Evolutionary conservation across 2,888 invertebrate genomes (phyloP).

Genomic region (Sinodicranocentrus sp.): DNA sequence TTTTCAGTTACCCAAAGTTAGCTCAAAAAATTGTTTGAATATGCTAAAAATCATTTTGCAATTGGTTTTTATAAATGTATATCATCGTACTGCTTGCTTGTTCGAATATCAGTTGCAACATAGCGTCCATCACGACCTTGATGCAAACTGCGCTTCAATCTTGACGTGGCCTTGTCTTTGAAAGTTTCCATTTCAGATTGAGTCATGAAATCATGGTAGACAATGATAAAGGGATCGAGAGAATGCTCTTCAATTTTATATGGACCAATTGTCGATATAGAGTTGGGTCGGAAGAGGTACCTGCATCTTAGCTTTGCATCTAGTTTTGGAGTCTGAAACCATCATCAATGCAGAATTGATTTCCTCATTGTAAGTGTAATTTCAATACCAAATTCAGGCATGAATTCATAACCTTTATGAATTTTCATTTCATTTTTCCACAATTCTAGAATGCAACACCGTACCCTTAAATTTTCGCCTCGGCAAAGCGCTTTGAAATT

Average conservation of each 20-base stretch:
- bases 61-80: too few relatives aligned
- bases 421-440: not conserved
- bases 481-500: slow-evolving; percentile 77
- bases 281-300: slow-evolving; percentile 61
- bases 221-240: slow-evolving; percentile 75
- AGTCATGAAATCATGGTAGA: slow-evolving; percentile 77
- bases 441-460: too few relatives aligned
- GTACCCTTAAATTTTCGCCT: slow-evolving; percentile 77
- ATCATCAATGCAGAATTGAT: too few relatives aligned
- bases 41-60: too few relatives aligned
- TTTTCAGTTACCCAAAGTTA: not conserved
- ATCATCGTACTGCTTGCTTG: slow-evolving; percentile 77
- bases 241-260: slow-evolving; percentile 77
- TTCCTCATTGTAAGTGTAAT: too few relatives aligned
- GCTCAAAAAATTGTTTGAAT: not conserved
- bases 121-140: slow-evolving; percentile 76
- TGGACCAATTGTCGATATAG: slow-evolving; percentile 75
- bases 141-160: slow-evolving; percentile 75
- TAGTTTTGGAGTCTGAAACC: slow-evolving; percentile 72
- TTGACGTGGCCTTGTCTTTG: slow-evolving; percentile 74
- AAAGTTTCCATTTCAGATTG: slow-evolving; percentile 74
- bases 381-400: too few relatives aligned
- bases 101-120: slow-evolving; percentile 76
- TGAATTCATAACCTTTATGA: too few relatives aligned
- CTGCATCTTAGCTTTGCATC: slow-evolving; percentile 76